Evolutionary conservation across 2,797 vertebrate genomes (phyloP).

Genomic region (Melanotaenia parkinsoni): DNA sequence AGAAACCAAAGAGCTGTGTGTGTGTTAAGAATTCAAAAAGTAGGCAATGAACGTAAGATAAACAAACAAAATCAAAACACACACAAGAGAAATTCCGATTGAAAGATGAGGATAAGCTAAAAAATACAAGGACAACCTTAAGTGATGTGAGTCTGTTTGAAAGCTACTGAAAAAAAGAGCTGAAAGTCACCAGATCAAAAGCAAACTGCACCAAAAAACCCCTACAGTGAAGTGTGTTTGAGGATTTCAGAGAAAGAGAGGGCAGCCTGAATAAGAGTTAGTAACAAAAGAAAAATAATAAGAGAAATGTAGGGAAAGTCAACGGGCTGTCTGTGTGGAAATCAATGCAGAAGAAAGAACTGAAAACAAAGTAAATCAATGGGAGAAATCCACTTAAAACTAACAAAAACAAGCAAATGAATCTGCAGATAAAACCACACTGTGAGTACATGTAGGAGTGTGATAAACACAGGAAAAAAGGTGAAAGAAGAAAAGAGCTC

Average conservation of each 20-base stretch:
- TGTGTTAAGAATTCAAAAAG: constrained; percentile 54
- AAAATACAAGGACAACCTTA: constrained; percentile 30
- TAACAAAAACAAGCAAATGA: constrained; percentile 20
- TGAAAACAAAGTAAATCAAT: constrained; percentile 41
- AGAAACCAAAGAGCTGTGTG: constrained; percentile 41
- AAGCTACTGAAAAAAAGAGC: background rate
- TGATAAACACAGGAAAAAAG: constrained; percentile 1
- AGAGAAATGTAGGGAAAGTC: background rate
- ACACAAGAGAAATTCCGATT: constrained; percentile 44
- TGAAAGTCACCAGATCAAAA: constrained; percentile 30
- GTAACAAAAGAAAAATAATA: background rate
- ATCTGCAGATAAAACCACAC: constrained; percentile 5
- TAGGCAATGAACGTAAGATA: constrained; percentile 16
- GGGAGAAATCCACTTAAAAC: constrained; percentile 15
- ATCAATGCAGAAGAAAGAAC: constrained; percentile 29
- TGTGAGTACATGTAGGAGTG: constrained; percentile 26
- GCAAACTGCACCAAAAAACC: constrained; percentile 20
- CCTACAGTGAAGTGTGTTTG: constrained; percentile 11
- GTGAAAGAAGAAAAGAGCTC: background rate
- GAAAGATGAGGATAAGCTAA: constrained; percentile 41
- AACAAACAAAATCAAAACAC: constrained; percentile 8
- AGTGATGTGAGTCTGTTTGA: constrained; percentile 3
- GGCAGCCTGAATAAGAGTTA: constrained; percentile 4
- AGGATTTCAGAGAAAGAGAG: constrained; percentile 26
- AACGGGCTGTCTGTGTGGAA: constrained; percentile 14